These are phyloP conservation scores for Pelodiscus sinensis DNA, from an alignment of 2,113 vertebrate species.

Conservation along the genomic window DNA sequence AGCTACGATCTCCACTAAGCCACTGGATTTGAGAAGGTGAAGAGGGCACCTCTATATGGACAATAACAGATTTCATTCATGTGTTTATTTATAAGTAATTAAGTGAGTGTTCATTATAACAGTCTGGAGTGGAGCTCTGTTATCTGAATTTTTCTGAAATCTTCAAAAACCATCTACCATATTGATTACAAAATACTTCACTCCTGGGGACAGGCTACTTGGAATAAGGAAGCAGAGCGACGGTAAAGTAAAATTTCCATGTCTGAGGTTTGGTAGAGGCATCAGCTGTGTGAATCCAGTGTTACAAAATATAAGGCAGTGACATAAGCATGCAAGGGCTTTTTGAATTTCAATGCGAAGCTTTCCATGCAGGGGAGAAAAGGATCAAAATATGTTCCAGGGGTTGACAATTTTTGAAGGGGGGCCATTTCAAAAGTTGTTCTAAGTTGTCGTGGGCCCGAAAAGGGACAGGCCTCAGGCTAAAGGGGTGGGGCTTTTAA, in stretches of 20 bases:
- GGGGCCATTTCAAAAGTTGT: too few relatives aligned
- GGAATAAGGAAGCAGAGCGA: background rate
- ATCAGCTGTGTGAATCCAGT: background rate
- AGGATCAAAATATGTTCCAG: background rate
- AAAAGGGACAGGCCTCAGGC: too few relatives aligned
- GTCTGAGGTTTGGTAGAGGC: background rate
- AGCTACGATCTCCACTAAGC: background rate
- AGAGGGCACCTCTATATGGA: background rate
- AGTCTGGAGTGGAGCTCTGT: background rate
- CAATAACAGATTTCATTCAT: background rate
- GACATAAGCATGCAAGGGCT: background rate
- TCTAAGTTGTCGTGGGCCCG: too few relatives aligned
- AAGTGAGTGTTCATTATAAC: background rate
- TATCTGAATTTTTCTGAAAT: background rate
- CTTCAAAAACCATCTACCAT: background rate
- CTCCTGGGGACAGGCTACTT: background rate
- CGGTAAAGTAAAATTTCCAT: background rate
- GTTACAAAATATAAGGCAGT: background rate
- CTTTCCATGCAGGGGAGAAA: background rate
- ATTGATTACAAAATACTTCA: background rate
- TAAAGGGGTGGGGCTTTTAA: too few relatives aligned
- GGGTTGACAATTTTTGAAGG: too few relatives aligned
- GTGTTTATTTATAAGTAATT: background rate
- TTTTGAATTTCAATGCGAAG: background rate
- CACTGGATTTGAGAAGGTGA: background rate